phyloP scores from a whole-genome alignment of 2,888 invertebrate species.

The Diogma glabrata region DNA sequence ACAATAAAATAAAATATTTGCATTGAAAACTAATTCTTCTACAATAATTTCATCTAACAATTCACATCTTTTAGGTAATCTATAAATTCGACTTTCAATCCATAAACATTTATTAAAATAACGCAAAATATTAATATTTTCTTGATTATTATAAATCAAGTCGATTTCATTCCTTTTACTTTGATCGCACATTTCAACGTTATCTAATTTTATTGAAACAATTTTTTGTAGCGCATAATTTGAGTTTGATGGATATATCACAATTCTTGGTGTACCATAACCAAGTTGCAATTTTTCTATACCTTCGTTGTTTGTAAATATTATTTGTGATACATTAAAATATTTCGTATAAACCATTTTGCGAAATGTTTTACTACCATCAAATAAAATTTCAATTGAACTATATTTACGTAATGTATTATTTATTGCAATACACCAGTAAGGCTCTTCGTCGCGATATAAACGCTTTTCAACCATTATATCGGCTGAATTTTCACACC shows the following conservation, averaged over 20 bases:
- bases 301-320: no score
- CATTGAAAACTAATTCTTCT: neutral
- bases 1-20: neutral
- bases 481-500: neutral
- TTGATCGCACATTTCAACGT: neutral
- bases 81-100: neutral
- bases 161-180: neutral
- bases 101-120: slow-evolving; percentile 1
- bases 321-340: neutral
- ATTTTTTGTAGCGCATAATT: neutral
- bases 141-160: neutral
- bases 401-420: neutral
- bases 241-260: neutral
- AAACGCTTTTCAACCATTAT: neutral
- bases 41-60: neutral
- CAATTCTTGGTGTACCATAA: neutral
- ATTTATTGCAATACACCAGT: slow-evolving; percentile 1
- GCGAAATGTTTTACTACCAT: neutral
- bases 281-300: no score
- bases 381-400: neutral
- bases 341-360: neutral
- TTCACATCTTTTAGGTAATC: neutral
- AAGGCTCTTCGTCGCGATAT: neutral
- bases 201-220: neutral
- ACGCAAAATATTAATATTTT: neutral